Conservation (phyloP, 2,113 vertebrate species). For the Pimephales promelas region DNA sequence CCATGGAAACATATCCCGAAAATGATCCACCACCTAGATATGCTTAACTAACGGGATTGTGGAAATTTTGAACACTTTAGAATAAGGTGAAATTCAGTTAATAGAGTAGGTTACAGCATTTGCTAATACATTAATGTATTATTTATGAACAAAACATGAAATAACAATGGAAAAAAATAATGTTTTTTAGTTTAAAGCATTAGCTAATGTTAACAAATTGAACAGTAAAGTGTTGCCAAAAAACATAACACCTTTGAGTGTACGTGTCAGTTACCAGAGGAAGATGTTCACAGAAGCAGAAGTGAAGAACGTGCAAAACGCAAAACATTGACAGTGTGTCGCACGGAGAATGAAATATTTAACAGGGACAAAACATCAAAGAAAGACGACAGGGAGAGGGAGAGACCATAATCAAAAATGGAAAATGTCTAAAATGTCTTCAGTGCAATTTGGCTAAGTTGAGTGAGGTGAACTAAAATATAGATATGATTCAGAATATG, state of each 20-base stretch:
- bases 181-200: neutral
- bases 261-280: neutral
- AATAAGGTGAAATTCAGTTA: neutral
- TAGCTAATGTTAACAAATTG: too few species aligned
- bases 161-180: neutral
- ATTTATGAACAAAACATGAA: neutral
- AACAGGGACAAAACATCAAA: conserved; percentile 27
- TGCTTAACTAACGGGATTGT: too few species aligned
- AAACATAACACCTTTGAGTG: too few species aligned
- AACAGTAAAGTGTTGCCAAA: neutral
- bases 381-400: conserved; percentile 16
- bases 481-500: neutral
- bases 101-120: neutral
- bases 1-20: too few species aligned
- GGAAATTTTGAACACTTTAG: neutral
- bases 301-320: conserved; percentile 13
- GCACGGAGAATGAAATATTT: conserved; percentile 46
- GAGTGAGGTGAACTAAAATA: neutral
- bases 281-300: conserved; percentile 2
- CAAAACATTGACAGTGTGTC: conserved; percentile 21
- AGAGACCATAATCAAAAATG: neutral
- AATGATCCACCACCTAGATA: too few species aligned
- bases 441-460: neutral
- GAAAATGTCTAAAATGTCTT: neutral
- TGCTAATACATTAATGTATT: neutral